phyloP scores from a whole-genome alignment of 2,113 vertebrate species.

The Phyllostomus hastatus region DNA sequence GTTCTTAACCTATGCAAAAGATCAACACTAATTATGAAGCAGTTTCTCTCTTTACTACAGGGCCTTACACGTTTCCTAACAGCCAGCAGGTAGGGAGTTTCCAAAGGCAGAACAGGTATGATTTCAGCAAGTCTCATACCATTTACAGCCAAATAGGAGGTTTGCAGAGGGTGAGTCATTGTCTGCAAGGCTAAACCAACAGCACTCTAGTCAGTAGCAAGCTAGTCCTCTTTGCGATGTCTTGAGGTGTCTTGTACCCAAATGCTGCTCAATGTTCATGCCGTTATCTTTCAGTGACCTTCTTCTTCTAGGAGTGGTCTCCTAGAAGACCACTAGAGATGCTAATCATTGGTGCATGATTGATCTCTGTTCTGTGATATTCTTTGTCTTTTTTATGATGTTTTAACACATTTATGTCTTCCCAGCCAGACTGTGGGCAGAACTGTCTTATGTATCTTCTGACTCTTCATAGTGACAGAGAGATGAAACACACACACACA shows the following conservation, averaged over 20 bases:
- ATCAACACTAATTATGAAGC: not conserved
- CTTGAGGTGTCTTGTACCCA: not conserved
- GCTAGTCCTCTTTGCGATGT: not conserved
- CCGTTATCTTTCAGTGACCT: not conserved
- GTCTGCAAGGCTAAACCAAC: not conserved
- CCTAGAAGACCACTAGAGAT: not conserved
- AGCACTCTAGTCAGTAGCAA: not conserved
- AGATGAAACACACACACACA: not conserved
- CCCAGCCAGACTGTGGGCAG: not conserved
- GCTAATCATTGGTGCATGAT: not conserved
- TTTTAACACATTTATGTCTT: not conserved
- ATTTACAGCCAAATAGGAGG: not conserved
- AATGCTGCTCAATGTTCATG: not conserved
- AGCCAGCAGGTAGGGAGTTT: not conserved
- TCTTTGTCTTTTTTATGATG: not conserved
- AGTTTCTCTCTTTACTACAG: not conserved
- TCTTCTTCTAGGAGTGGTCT: not conserved
- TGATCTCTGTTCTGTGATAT: not conserved
- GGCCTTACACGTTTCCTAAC: not conserved
- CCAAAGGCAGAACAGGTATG: not conserved
- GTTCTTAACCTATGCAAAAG: not conserved
- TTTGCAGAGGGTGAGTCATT: not conserved
- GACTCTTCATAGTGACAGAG: not conserved
- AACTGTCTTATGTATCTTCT: not conserved
- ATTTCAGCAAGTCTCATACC: not conserved